Percentiles rank a stretch among this genome's conserved stretches.
Conservation (phyloP, 1,140 invertebrate species). For the Galleria mellonella region DNA sequence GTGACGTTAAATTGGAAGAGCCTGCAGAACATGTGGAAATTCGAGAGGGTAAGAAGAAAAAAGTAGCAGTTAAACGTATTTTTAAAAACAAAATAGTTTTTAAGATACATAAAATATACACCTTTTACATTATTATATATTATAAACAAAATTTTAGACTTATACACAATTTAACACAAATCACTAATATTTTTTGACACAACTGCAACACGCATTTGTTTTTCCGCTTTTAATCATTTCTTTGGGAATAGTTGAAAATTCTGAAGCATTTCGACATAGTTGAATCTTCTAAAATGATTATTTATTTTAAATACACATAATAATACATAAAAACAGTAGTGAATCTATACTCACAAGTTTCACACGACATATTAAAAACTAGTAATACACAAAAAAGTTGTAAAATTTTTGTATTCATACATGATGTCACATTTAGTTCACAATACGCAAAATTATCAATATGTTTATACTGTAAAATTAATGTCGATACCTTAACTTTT, state of each 20-base stretch:
- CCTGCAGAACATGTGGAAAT: constrained; percentile 16
- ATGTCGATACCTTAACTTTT: too few relatives aligned
- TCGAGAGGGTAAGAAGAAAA: constrained; percentile 30
- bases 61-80: constrained; percentile 30
- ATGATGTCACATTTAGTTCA: too few relatives aligned
- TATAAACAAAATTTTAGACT: constrained; percentile 21
- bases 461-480: too few relatives aligned
- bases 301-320: constrained; percentile 27
- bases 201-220: constrained; percentile 3
- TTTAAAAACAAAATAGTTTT: constrained; percentile 37
- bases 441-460: too few relatives aligned
- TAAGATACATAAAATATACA: constrained; percentile 33
- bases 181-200: constrained; percentile 9
- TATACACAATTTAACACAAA: constrained; percentile 15
- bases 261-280: constrained; percentile 6
- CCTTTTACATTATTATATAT: constrained; percentile 17
- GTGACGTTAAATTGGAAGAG: constrained; percentile 17
- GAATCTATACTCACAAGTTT: too few relatives aligned
- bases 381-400: too few relatives aligned
- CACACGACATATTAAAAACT: too few relatives aligned
- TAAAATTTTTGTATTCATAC: too few relatives aligned
- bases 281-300: constrained; percentile 15
- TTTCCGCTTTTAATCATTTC: too few relatives aligned
- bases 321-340: constrained; percentile 37
- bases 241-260: too few relatives aligned